Base-by-base conservation (phyloP, 2,888 invertebrate species). In the Dichetophora obliterata region DNA sequence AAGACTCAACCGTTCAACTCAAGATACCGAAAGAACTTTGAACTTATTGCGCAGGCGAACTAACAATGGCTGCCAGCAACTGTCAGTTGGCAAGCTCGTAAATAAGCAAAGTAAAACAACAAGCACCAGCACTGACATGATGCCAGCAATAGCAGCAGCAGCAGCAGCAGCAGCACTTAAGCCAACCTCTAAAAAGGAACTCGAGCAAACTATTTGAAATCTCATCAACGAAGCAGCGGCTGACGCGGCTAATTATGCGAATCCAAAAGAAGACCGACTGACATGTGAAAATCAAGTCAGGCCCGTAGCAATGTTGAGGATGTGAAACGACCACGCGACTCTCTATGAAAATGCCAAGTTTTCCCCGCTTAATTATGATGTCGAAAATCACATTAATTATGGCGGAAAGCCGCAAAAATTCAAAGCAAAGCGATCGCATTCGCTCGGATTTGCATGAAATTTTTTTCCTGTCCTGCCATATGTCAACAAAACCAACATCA, bases 401-500 rank as follows among this genome's bases (percentile, higher is more conserved):
- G 59, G 27, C 59, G 59, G 59, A 59, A 59, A 27, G 24, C 59
- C 27, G 59, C 59, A 59, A 59, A 59, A 59, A 59, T 9, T 68
- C 68, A 68, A 68, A 68, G 68, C 50, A 43, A 34, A 65, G 65
- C 65, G 65, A 65, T 65, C 34, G 65, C 65, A 68, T 50, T 24
- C 68, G 48, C 68, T n/a, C 50, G 24, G 68, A 68, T 50, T 24
- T 43, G 68, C 50, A 27, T 37, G 16, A 2, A 11, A 1, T 43
- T 43, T 43, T 68, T 68, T 68, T 16, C 6, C 14, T 3, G 50
- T n/a, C 31, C n/a, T 63, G 63, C 14, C 63, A 61, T 61, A 27
- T 61, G 59, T 43, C 43, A 43, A 43, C 43, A 43, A 27, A 24
- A 59, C 24, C 71, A 31, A 37, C 57, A 61, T 27, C 43, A 43